Percentiles rank a stretch among this genome's conserved stretches.
Conservation (phyloP, 2,113 vertebrate genomes). For the pig (Sus scrofa) region T2T-Sscrofa CM000822.6:76544501-76545000, state of each 20-base stretch:
- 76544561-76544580: not conserved
- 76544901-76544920: not conserved
- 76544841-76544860: not conserved
- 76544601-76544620: not conserved
- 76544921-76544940: too few species aligned
- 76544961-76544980: not conserved
- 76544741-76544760: not conserved
- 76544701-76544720: not conserved
- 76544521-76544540: not conserved
- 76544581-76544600: not conserved
- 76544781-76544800: not conserved
- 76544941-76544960: too few species aligned
- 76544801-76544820: not conserved
- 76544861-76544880: too few species aligned
- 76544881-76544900: too few species aligned
- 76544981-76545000: not conserved
- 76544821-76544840: not conserved
- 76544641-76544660: not conserved
- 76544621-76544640: not conserved
- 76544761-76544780: not conserved
- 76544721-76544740: not conserved
- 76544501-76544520: not conserved
- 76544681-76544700: not conserved
- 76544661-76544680: too few species aligned
- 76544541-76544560: not conserved